Evolutionary conservation across 1,140 invertebrate species (phyloP).

Genomic region (Drosophila paulistorum): DNA sequence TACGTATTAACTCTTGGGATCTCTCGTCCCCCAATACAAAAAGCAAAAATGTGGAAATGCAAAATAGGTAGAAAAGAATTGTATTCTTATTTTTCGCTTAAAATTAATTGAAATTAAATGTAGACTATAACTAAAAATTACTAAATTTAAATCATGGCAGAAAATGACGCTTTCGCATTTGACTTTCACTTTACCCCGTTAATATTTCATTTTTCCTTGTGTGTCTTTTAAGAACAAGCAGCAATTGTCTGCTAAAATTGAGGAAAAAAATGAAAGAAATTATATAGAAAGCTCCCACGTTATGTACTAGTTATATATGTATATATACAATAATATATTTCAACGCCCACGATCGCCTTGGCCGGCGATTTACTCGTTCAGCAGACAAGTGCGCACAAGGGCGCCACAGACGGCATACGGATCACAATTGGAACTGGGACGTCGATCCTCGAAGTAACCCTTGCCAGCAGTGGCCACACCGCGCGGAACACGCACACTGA

Average conservation of each 20-base stretch:
- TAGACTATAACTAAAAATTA: conserved; percentile 12
- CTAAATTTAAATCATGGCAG: conserved; percentile 8
- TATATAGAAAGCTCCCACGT: conserved; percentile 11
- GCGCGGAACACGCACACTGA: conserved; percentile 90
- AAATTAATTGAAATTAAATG: conserved; percentile 7
- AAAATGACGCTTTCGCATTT: not conserved
- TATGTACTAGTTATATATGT: conserved; percentile 2
- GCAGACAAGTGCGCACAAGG: conserved; percentile 88
- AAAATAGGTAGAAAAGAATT: conserved; percentile 29
- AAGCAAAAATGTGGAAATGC: conserved; percentile 17
- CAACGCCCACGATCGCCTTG: conserved; percentile 5
- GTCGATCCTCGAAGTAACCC: conserved; percentile 94
- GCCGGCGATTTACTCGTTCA: conserved; percentile 80
- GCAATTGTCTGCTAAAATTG: not conserved
- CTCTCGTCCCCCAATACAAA: not conserved
- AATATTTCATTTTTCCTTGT: not conserved
- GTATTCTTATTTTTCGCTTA: conserved; percentile 11
- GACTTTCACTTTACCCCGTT: not conserved
- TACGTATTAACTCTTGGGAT: conserved; percentile 2
- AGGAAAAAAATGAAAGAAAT: not conserved
- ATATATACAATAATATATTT: conserved; percentile 13
- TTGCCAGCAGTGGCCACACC: conserved; percentile 90
- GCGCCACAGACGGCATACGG: conserved; percentile 90
- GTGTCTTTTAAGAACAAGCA: conserved; percentile 4
- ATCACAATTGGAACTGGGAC: conserved; percentile 95